These are phyloP conservation scores for Nannospalax galili DNA, from an alignment of 2,113 vertebrate genomes.

Conservation along the genomic window DNA sequence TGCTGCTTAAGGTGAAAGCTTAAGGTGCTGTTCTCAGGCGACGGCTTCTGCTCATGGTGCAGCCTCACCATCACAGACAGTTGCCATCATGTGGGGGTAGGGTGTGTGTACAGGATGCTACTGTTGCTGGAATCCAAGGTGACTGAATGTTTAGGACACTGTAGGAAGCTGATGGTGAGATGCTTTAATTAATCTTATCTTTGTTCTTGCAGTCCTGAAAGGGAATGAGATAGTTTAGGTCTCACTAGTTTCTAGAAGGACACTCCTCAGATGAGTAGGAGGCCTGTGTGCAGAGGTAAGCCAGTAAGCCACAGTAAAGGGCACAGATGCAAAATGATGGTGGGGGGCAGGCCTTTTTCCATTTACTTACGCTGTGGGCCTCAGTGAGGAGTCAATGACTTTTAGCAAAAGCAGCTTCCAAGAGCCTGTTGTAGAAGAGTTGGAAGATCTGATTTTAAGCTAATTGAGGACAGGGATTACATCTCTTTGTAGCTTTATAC, in stretches of 20 bases:
- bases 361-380: neutral
- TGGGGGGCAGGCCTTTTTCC: neutral
- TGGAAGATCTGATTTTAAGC: constrained; percentile 64
- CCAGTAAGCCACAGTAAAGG: neutral
- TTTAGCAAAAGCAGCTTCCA: neutral
- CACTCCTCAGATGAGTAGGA: neutral
- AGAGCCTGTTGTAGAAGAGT: neutral
- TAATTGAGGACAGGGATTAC: constrained; percentile 61
- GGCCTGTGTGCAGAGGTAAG: neutral
- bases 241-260: neutral
- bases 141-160: neutral
- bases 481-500: neutral
- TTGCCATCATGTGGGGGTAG: neutral
- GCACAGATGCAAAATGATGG: neutral
- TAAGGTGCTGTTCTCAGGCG: neutral
- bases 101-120: too few species aligned
- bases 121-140: neutral
- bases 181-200: neutral
- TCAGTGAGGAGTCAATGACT: neutral
- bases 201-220: neutral
- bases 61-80: neutral
- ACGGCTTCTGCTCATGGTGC: neutral
- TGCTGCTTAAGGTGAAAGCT: neutral
- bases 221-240: neutral
- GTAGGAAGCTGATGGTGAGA: neutral